Evolutionary conservation across 2,113 vertebrate genomes (phyloP).

Genomic region (Sus scrofa): T2T-Sscrofa CM000826.6:136129501-136130000

Average conservation of each 20-base stretch:
- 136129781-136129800: background rate
- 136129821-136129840: background rate
- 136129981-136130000: background rate
- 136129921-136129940: background rate
- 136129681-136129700: background rate
- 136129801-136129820: background rate
- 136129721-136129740: background rate
- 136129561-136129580: background rate
- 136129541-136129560: background rate
- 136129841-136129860: background rate
- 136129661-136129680: background rate
- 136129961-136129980: background rate
- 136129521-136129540: background rate
- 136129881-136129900: background rate
- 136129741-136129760: background rate
- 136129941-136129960: background rate
- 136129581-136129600: background rate
- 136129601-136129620: background rate
- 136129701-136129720: background rate
- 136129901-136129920: background rate
- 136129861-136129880: background rate
- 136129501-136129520: background rate
- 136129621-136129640: background rate
- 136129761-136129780: background rate
- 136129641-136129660: background rate